Evolutionary conservation across 2,113 vertebrate genomes (phyloP), one percentile per base, ranked within the genome.

Genomic region (Garra rufa): DNA sequence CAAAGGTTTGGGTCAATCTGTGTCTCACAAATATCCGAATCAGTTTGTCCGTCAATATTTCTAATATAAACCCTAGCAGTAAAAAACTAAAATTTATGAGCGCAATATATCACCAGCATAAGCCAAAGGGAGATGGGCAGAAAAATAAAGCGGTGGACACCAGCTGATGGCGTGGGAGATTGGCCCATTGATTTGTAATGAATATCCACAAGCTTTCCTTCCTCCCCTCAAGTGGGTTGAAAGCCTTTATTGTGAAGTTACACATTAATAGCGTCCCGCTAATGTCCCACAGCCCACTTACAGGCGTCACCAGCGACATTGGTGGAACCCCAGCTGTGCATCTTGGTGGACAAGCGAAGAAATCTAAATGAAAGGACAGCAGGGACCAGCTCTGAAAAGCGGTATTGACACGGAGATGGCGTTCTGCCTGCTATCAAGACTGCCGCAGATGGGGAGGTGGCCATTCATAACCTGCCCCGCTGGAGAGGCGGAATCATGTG

Each of bases 161-260:
- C 46, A 70, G 46, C 79, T 78, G 30, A 70, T 34, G 73, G 67
- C 55, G 83, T 74, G 70, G 76, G 84, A 87, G 85, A 88, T 83
- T 85, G 85, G 65, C 82, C 59, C 88, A 88, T 84, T 90, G 91
- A 92, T 92, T 90, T 89, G 77, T 55, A 84, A 86, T 89, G 76
- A 91, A 90, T 85, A 85, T 86, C 69, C 48, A 83, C 70, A 52
- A 84, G 21, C 24, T 80, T 15, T 41, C 65, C 70, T 80, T 43
- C 26, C 38, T 55, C 77, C 83, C 44, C 24, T 55, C 57, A 74
- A 85, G 79, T 46, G 44, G 48, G 41, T 24, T 77, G 52, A 82
- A 84, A 76, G 78, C 86, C 70, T 74, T 81, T 57, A 85, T 87
- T 87, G 57, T 61, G 59, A 71, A 87, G 61, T 76, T 83, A 76